Percentiles rank a stretch among this genome's conserved stretches.
Evolutionary conservation across 2,113 vertebrate species (phyloP).

Genomic region (Alouatta palliata): DNA sequence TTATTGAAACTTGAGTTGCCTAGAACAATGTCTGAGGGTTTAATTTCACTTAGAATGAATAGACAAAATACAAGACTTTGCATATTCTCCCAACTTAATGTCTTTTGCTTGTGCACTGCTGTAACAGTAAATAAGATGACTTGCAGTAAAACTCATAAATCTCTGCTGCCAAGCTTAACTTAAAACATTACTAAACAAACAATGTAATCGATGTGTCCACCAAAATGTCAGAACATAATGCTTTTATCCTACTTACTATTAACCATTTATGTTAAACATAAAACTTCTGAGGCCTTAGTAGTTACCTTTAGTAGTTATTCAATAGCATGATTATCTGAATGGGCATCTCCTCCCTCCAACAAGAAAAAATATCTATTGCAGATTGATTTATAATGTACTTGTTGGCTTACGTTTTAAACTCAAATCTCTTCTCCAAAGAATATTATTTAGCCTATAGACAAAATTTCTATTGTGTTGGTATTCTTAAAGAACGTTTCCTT

Average conservation of each 20-base stretch:
- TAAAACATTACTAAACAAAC: constrained; percentile 62
- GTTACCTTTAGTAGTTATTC: constrained; percentile 56
- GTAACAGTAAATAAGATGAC: constrained; percentile 39
- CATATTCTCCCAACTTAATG: not conserved
- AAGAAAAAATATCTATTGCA: not conserved
- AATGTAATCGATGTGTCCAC: constrained; percentile 37
- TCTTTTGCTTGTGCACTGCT: constrained; percentile 26
- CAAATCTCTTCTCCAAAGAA: not conserved
- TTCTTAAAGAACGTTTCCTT: constrained; percentile 42
- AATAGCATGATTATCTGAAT: constrained; percentile 56
- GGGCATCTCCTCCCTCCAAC: not conserved
- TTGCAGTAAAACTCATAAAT: constrained; percentile 56
- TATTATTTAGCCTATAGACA: not conserved
- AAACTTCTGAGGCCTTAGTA: constrained; percentile 3
- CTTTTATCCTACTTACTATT: not conserved
- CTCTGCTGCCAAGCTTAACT: constrained; percentile 53
- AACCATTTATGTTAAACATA: constrained; percentile 4
- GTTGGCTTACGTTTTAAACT: constrained; percentile 17
- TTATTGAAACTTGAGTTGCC: constrained; percentile 30
- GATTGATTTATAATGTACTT: not conserved
- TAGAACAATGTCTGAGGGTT: constrained; percentile 38
- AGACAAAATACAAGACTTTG: constrained; percentile 29
- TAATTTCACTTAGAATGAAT: constrained; percentile 39
- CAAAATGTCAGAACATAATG: constrained; percentile 29
- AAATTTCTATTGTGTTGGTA: not conserved